Evolutionary conservation across 2,888 invertebrate genomes (phyloP), one percentile per base, ranked within the genome.

Genomic region (Cryptocephalus moraei): DNA sequence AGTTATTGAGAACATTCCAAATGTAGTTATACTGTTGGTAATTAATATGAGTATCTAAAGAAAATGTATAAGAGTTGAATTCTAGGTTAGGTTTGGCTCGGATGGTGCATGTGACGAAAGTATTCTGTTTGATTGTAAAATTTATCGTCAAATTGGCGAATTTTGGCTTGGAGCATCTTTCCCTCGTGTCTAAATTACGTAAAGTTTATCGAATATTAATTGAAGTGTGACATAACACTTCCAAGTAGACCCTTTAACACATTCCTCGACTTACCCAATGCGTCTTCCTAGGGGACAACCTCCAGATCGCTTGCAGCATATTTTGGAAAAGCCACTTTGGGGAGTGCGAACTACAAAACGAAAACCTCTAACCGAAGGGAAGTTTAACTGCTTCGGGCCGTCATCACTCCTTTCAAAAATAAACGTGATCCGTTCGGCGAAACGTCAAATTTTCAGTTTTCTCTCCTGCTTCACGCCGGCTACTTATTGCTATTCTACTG

Each of bases 221-320:
- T 13, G 32, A 49, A 36, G 50, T 48, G 47, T 46, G 9, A 54
- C 62, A 60, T 63, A 62, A 62, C 63, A 62, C 63, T 62, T 62
- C 59, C 61, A n/a, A 22, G 33, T 32, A 42, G 14, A 42, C 43
- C 42, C 47, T 38, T 32, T 22, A 44, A 45, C 45, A 50, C 44
- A 40, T 41, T 32, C 39, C 12, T 8, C 11, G 45, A 53, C 65
- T 64, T 58, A 66, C 68, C 62, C 60, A 56, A 55, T 55, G 54
- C 38, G 61, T 48, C 55, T 60, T 62, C 57, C 59, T 60, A 44
- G 57, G 53, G 48, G 60, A 54, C 48, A 62, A 58, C 46, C 56
- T 61, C 44, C 56, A 52, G 43, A 65, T 50, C 48, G 66, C 55
- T 59, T 66, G 62, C 54, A 66, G 64, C 69, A 69, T 69, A 55